Percentiles rank a stretch among this genome's conserved stretches.
Conservation (phyloP, 2,888 invertebrate species). For the Leistus spinibarbis region DNA sequence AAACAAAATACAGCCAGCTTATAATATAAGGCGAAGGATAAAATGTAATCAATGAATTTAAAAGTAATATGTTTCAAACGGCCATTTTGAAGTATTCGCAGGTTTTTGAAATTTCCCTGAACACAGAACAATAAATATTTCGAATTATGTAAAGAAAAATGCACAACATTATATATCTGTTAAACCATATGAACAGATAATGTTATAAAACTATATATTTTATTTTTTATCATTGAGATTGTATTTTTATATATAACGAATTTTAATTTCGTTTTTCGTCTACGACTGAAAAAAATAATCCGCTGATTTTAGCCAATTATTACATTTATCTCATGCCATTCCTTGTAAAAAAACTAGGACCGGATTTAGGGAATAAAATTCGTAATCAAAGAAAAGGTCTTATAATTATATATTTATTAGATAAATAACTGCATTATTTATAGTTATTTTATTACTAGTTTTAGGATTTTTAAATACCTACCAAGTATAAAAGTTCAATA, state of each 20-base stretch:
- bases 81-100: background rate
- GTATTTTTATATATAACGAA: conserved; percentile 28
- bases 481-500: too few relatives aligned
- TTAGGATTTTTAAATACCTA: too few relatives aligned
- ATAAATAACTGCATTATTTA: too few relatives aligned
- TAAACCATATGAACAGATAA: conserved; percentile 3
- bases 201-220: conserved; percentile 29
- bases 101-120: background rate
- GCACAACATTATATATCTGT: conserved; percentile 3
- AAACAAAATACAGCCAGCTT: too few relatives aligned
- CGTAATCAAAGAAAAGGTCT: too few relatives aligned
- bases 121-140: background rate
- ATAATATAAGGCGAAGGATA: too few relatives aligned
- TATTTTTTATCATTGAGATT: conserved; percentile 26
- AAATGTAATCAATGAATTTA: too few relatives aligned
- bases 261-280: conserved; percentile 5
- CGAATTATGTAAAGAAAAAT: background rate
- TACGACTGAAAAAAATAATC: conserved; percentile 1
- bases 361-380: conserved; percentile 9
- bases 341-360: conserved; percentile 15
- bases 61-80: background rate
- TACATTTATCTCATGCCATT: conserved; percentile 12
- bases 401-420: too few relatives aligned
- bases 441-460: too few relatives aligned
- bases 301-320: background rate